Percentiles rank a stretch among this genome's conserved stretches.
phyloP scores from a whole-genome alignment of 2,113 vertebrate genomes.

The Dendrocopos noguchii region DNA sequence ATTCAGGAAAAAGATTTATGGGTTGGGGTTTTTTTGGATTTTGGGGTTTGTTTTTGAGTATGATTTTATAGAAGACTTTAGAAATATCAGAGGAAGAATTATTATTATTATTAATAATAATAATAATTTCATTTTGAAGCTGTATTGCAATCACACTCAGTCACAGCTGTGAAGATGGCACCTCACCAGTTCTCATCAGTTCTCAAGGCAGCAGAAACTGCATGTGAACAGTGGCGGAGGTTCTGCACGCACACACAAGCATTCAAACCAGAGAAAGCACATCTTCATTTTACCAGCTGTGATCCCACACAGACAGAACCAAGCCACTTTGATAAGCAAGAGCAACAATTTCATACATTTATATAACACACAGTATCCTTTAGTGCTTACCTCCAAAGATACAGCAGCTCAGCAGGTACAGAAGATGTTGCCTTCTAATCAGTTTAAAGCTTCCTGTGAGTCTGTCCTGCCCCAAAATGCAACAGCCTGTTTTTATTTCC shows the following conservation, averaged over 20 bases:
- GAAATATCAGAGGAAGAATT: neutral
- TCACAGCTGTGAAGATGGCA: neutral
- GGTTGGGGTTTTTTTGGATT: no score
- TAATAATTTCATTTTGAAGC: no score
- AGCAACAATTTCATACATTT: neutral
- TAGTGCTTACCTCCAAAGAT: slow-evolving; percentile 73
- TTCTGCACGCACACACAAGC: neutral
- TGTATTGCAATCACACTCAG: neutral
- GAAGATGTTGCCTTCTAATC: slow-evolving; percentile 29
- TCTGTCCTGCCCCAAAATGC: neutral
- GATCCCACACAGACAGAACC: neutral
- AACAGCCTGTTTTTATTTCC: neutral
- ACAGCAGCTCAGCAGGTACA: neutral
- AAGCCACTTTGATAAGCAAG: neutral
- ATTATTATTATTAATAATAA: no score
- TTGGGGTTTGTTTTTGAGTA: neutral
- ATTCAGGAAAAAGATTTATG: neutral
- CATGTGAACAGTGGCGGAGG: neutral
- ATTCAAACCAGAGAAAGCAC: neutral
- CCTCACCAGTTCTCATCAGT: neutral
- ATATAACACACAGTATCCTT: neutral
- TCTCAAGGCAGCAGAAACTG: neutral
- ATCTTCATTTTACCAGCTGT: neutral
- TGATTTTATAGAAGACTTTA: neutral
- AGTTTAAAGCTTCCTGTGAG: neutral